phyloP scores from a whole-genome alignment of 2,113 vertebrate species.

The Catagonus wagneri region DNA sequence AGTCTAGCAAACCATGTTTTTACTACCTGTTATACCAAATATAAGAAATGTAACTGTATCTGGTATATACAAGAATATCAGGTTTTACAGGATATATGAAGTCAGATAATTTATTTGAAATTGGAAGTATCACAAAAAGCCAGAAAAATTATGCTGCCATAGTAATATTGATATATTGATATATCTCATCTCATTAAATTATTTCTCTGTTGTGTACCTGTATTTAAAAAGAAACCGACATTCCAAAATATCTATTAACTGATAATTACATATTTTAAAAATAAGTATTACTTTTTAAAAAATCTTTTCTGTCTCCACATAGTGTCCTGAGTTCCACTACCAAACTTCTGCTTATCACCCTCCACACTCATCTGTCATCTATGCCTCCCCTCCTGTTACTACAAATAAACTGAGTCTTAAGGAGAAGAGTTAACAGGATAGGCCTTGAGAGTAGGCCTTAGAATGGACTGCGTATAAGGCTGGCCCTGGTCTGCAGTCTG shows the following conservation, averaged over 20 bases:
- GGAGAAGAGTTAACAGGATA: background rate
- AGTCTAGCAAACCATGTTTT: conserved; percentile 15
- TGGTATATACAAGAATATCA: conserved; percentile 8
- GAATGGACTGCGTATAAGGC: background rate
- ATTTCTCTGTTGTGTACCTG: conserved; percentile 7
- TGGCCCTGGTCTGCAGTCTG: background rate
- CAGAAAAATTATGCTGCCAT: background rate
- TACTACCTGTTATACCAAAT: background rate
- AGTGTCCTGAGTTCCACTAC: background rate
- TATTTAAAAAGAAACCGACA: conserved; percentile 42
- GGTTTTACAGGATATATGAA: background rate
- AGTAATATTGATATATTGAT: background rate
- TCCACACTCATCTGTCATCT: background rate
- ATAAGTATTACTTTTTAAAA: background rate
- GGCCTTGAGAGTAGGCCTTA: background rate
- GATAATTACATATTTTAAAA: conserved; percentile 1
- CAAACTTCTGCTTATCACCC: background rate
- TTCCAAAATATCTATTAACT: conserved; percentile 31
- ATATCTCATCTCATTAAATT: background rate
- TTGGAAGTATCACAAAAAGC: conserved; percentile 22
- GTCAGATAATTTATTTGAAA: conserved; percentile 9
- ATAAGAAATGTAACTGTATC: background rate
- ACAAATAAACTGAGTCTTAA: background rate
- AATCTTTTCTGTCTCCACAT: background rate
- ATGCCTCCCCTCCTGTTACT: background rate